Conservation (phyloP, 2,888 invertebrate species). For the Orthosia incerta region DNA sequence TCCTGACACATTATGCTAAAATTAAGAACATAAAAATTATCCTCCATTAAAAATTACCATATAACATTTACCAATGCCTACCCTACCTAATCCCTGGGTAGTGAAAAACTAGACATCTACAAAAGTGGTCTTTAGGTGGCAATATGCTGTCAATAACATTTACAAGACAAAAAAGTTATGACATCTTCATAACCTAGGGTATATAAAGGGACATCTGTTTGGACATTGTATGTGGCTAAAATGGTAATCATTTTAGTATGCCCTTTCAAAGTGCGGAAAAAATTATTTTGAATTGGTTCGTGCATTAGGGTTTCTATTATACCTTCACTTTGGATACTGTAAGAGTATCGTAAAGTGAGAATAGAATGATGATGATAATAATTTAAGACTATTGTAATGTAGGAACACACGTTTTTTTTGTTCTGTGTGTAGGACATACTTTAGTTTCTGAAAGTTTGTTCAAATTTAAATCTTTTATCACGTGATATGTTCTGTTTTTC, state of each 20-base stretch:
- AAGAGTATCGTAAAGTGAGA: background rate
- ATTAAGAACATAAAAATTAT: constrained; percentile 47
- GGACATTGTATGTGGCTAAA: constrained; percentile 13
- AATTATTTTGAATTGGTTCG: background rate
- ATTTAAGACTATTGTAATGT: no score
- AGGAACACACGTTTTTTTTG: no score
- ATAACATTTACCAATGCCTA: constrained; percentile 30
- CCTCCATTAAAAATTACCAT: constrained; percentile 20
- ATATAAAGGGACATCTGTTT: constrained; percentile 3
- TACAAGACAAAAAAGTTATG: constrained; percentile 36
- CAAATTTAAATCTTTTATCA: no score
- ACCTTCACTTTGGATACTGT: background rate
- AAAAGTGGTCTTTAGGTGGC: constrained; percentile 16
- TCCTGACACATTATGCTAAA: constrained; percentile 19
- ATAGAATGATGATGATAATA: no score
- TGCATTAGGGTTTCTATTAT: no score
- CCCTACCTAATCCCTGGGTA: no score
- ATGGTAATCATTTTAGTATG: constrained; percentile 11
- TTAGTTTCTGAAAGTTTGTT: no score
- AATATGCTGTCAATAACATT: constrained; percentile 32
- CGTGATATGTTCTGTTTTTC: no score
- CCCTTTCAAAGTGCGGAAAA: background rate
- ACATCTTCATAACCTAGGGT: constrained; percentile 48
- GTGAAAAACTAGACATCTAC: constrained; percentile 40
- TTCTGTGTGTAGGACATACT: no score